Evolutionary conservation across 64 coral and sea anemone species (phyloP), one percentile per base, ranked within the genome.

Genomic region (Pachyseris speciosa): DNA sequence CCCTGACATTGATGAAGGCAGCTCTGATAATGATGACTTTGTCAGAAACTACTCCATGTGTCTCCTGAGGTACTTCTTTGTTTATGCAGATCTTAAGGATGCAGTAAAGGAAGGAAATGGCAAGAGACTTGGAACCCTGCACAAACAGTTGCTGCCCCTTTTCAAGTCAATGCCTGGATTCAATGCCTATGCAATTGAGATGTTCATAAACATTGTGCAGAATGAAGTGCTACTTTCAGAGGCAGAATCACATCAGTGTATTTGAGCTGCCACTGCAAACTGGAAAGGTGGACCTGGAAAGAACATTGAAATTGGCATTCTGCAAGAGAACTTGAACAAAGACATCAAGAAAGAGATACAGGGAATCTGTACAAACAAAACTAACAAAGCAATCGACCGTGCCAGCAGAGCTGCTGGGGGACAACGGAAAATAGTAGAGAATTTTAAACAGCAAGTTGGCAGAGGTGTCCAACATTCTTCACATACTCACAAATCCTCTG

Each of bases 91-190:
- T 45, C 43, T 45, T 45, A 45, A 4, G 43, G 43, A 45, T 45
- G 43, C 43, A 45, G 43, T 45, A 45, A 45, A 45, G 43, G 43
- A 45, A 45, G 43, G 43, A 45, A 45, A 87, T 73, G 85, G 85
- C 22, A 64, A 43, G 24, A 57, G 53, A 20, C 43, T 91, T 38
- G 25, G 27, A 55, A 66, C 60, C 19, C 13, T 87, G 9, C 75
- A 71, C 64, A 91, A 83, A 49, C 25, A 83, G 10, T 25, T 91
- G 30, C 49, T 74, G 2, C 40, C 42, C 17, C 44, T 83, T 29
- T 91, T 91, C 39, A 39, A 51, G 27, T 55, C 89, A 53, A 16
- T 43, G 9, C 50, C 57, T 57, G 63, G 44, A 57, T 91, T 72
- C 39, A 91, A 91, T 84, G 65, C 76, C 0, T 61, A 61, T 61